These are phyloP conservation scores for Raja brachyura DNA, from an alignment of 2,113 vertebrate genomes.

Conservation along the genomic window DNA sequence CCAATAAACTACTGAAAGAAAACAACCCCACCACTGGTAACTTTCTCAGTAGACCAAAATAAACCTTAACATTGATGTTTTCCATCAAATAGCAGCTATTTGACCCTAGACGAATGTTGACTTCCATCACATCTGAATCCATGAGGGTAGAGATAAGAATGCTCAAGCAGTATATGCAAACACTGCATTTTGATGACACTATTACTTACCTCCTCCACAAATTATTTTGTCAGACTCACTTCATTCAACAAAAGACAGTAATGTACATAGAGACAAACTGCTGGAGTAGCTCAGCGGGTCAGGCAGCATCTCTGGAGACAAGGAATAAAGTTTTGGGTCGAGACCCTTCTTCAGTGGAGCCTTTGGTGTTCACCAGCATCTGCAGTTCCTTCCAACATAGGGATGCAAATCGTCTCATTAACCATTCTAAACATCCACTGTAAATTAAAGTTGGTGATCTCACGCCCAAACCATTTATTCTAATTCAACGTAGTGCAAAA, in stretches of 20 bases:
- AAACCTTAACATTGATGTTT: not conserved
- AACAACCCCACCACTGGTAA: not conserved
- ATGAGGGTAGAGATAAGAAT: not conserved
- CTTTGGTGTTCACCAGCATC: too few species aligned
- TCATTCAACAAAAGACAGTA: not conserved
- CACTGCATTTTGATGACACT: not conserved
- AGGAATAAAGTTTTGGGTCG: too few species aligned
- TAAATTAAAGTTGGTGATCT: not conserved
- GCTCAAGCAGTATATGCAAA: not conserved
- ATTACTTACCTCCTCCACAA: not conserved
- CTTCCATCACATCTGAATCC: not conserved
- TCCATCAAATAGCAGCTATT: not conserved
- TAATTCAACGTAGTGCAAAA: not conserved
- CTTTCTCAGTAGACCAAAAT: not conserved
- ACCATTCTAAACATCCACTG: not conserved
- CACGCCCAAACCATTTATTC: not conserved
- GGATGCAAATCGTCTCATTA: not conserved
- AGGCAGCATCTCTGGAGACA: too few species aligned
- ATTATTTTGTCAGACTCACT: not conserved
- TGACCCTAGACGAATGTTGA: not conserved
- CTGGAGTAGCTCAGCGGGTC: too few species aligned
- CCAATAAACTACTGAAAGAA: conserved; percentile 21
- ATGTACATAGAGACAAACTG: too few species aligned
- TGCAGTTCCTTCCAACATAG: not conserved
- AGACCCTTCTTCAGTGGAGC: too few species aligned